A percentile compares a stretch with the other conserved stretches of the same genome.
Evolutionary conservation across 2,113 vertebrate genomes (phyloP).

Genomic region (Butorides virescens): DNA sequence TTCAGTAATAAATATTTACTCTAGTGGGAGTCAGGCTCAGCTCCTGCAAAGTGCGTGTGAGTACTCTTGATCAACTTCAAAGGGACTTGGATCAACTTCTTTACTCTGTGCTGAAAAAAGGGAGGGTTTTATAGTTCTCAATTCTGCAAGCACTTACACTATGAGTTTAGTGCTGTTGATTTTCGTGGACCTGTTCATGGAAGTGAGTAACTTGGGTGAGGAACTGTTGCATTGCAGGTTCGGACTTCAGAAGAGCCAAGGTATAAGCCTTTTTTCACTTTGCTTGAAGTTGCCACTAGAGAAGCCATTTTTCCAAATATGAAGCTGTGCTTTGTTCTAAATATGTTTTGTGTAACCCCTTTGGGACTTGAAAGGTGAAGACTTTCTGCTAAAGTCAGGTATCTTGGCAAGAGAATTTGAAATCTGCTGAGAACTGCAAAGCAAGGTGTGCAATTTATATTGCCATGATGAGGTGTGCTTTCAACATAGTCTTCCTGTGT

Average conservation of each 20-base stretch:
- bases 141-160: background rate
- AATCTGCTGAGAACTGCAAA: background rate
- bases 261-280: background rate
- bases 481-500: background rate
- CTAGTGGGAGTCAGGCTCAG: background rate
- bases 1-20: constrained; percentile 32
- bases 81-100: background rate
- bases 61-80: constrained; percentile 8
- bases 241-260: background rate
- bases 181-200: background rate
- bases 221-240: background rate
- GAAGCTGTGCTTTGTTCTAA: background rate
- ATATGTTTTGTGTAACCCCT: background rate
- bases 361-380: background rate
- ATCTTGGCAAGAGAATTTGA: background rate
- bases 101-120: background rate
- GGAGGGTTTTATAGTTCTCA: background rate
- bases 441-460: background rate
- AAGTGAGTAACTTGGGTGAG: background rate
- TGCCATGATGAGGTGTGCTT: background rate
- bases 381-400: background rate
- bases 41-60: constrained; percentile 5
- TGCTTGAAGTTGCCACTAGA: background rate
- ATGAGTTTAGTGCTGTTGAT: background rate
- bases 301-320: background rate